Conservation (phyloP, 2,888 invertebrate genomes). For the Nemotelus nigrinus region DNA sequence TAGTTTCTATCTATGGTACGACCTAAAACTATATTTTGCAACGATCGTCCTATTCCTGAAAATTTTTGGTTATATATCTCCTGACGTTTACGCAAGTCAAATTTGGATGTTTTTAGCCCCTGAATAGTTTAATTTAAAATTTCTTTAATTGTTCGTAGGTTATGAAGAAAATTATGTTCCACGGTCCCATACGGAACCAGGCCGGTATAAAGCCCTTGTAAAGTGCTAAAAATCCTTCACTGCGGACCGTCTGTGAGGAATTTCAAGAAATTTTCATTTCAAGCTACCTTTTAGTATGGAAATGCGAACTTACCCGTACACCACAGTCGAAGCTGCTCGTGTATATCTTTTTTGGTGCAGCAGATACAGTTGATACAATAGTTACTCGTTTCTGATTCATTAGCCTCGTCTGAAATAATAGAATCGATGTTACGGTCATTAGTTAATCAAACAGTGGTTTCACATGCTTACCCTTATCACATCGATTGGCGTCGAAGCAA, state of each 20-base stretch:
- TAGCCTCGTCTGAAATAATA: slow-evolving; percentile 79
- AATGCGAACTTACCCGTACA: slow-evolving; percentile 70
- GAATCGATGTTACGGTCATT: neutral
- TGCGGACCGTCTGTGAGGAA: slow-evolving; percentile 77
- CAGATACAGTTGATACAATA: slow-evolving; percentile 54
- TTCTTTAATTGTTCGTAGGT: slow-evolving; percentile 91
- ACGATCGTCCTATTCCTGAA: no score
- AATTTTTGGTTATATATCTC: no score
- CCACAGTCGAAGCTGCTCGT: slow-evolving; percentile 85
- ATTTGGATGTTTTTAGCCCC: no score
- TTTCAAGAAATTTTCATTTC: slow-evolving; percentile 61
- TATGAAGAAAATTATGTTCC: slow-evolving; percentile 96
- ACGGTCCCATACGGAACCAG: slow-evolving; percentile 94
- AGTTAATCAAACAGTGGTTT: neutral
- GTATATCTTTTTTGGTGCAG: slow-evolving; percentile 70
- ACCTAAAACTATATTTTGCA: no score
- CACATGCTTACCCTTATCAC: slow-evolving; percentile 81
- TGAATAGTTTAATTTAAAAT: slow-evolving; percentile 64
- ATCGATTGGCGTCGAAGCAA: slow-evolving; percentile 94
- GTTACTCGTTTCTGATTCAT: slow-evolving; percentile 88
- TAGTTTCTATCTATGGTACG: no score
- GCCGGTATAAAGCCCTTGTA: slow-evolving; percentile 98
- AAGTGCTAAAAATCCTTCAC: slow-evolving; percentile 86
- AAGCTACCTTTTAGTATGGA: slow-evolving; percentile 52
- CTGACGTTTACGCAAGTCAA: no score